Evolutionary conservation across 92 coral and sea anemone genomes (phyloP).

Genomic region (Zoanthus solanderi): DNA sequence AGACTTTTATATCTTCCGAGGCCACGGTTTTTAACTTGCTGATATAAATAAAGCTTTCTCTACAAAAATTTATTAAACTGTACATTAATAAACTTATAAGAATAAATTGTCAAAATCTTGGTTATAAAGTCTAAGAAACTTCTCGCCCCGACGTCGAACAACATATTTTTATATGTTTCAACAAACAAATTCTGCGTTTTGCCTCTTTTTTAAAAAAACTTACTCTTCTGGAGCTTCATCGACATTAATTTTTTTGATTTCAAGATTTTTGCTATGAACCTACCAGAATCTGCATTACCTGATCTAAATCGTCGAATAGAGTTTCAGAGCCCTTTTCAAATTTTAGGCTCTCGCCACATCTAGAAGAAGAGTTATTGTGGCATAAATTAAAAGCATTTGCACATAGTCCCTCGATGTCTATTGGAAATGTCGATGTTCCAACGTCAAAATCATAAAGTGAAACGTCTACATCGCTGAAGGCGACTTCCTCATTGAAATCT

Average conservation of each 20-base stretch:
- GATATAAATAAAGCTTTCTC: slow-evolving; percentile 39
- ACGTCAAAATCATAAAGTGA: slow-evolving; percentile 96
- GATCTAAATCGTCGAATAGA: slow-evolving; percentile 90
- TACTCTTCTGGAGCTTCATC: neutral
- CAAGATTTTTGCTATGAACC: slow-evolving; percentile 67
- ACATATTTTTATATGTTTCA: neutral
- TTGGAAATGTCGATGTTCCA: slow-evolving; percentile 67
- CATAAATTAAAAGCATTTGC: slow-evolving; percentile 65
- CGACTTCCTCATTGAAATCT: slow-evolving; percentile 87
- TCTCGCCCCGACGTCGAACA: neutral
- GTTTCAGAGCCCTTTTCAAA: slow-evolving; percentile 77
- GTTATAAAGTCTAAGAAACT: neutral
- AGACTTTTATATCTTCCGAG: neutral
- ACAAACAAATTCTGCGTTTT: neutral
- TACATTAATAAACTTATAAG: slow-evolving; percentile 17
- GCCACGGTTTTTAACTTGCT: neutral
- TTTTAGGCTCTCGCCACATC: slow-evolving; percentile 88
- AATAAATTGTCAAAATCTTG: slow-evolving; percentile 2
- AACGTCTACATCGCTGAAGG: slow-evolving; percentile 94
- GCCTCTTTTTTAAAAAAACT: neutral
- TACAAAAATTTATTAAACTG: slow-evolving; percentile 36
- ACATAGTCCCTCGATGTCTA: slow-evolving; percentile 87
- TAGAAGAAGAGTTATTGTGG: slow-evolving; percentile 57
- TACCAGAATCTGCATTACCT: slow-evolving; percentile 97
- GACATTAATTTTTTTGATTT: neutral